Percentiles rank a stretch among this genome's conserved stretches.
These are phyloP conservation scores for Abramis brama DNA, from an alignment of 2,113 vertebrate genomes.

Conservation along the genomic window DNA sequence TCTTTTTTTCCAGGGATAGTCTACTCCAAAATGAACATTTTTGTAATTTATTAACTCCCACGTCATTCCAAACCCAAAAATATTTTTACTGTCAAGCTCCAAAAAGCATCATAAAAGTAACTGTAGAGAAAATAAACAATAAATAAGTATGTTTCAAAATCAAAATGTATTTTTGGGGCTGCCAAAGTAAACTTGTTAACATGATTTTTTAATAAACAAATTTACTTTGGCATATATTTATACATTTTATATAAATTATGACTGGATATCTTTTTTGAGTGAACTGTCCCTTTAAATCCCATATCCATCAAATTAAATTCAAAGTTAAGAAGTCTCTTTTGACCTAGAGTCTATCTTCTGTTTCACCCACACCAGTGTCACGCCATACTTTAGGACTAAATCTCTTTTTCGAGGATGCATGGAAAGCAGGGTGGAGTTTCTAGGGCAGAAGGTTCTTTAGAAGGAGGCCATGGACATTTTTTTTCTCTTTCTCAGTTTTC, in stretches of 20 bases:
- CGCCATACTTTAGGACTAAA: slow-evolving; percentile 29
- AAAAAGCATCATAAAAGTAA: no score
- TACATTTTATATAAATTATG: not conserved
- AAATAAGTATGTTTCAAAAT: no score
- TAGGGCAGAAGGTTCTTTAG: slow-evolving; percentile 42
- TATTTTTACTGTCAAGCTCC: not conserved
- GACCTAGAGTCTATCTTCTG: not conserved
- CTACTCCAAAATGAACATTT: not conserved
- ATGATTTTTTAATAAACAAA: no score
- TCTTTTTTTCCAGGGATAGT: not conserved
- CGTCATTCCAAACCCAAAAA: not conserved
- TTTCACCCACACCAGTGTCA: slow-evolving; percentile 9
- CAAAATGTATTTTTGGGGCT: no score
- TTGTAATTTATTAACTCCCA: not conserved
- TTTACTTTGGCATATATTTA: no score
- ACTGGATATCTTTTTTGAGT: not conserved
- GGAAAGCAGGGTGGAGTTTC: slow-evolving; percentile 44
- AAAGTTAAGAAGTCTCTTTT: not conserved
- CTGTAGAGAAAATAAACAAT: no score
- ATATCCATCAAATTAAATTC: not conserved
- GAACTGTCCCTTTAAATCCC: not conserved
- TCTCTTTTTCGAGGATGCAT: slow-evolving; percentile 41
- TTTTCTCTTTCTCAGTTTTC: slow-evolving; percentile 33
- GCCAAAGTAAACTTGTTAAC: no score
- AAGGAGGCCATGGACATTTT: slow-evolving; percentile 46